Base-by-base conservation (phyloP, 2,888 invertebrate species). In the Erebia palarica region DNA sequence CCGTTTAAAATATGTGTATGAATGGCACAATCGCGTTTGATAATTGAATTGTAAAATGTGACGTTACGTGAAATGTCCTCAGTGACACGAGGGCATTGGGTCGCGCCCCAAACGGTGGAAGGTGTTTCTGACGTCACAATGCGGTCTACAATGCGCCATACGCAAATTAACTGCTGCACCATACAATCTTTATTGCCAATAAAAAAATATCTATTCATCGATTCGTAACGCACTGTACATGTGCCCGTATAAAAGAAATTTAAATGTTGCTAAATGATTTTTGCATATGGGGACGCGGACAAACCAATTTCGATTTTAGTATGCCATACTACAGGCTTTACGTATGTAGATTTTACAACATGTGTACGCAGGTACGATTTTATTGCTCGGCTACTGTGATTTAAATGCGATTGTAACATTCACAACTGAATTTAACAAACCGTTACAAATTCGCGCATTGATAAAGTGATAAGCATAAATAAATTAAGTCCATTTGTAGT, bases 191-290 rank as follows among this genome's bases (percentile, higher is more conserved):
- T 91, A 91, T 91, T 81, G 89, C 75, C 90, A 84, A 88, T 90
- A 89, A 90, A 91, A 89, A 78, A 78, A 78, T 75, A 81, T 80
- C 84, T 85, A 89, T 92, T 91, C 88, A 90, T 84, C 80, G 82
- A 91, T 92, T 89, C 82, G 90, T 81, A 77, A 82, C 87, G 86
- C 84, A 82, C 80, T 80, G 83, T 86, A 84, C 91, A 88, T 89
- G 89, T 86, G 90, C 88, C 86, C 76, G 75, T 78, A 86, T 84
- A 90, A 90, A 87, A 83, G 84, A 86, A 85, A 86, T 90, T 89
- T 89, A 89, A 91, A 90, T 84, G 84, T 84, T 86, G 84, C 88
- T 90, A 92, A 92, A 92, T 88, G 90, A 89, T 90, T 92, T 93
- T 92, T 91, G 88, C 92, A 93, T 92, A 92, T 91, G 91, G 81